These are phyloP conservation scores for Thaleichthys pacificus DNA, from an alignment of 2,797 vertebrate genomes.

Conservation along the genomic window DNA sequence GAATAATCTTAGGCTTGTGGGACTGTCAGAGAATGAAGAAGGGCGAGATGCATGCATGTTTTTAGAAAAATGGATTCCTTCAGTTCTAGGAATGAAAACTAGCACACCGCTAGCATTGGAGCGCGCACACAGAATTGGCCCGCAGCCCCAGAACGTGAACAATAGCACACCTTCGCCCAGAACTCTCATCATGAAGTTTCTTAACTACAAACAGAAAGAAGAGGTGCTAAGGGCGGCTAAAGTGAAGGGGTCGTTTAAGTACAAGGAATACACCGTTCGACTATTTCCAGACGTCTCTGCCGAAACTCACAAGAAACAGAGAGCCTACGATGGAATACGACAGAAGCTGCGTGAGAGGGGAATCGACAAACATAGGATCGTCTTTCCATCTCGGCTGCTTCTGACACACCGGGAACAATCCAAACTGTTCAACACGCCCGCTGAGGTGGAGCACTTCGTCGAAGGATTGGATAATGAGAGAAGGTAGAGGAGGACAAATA, in stretches of 20 bases:
- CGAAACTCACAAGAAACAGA: background rate
- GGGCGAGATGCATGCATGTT: background rate
- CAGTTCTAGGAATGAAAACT: background rate
- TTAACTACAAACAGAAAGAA: conserved; percentile 18
- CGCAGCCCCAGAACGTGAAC: background rate
- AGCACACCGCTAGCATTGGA: background rate
- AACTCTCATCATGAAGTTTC: conserved; percentile 17
- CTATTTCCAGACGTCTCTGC: background rate
- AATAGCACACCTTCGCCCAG: background rate
- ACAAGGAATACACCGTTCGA: background rate
- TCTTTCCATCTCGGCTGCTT: background rate
- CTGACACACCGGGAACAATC: background rate
- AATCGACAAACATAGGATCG: background rate
- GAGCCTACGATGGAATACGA: background rate
- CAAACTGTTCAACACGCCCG: no score
- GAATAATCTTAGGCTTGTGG: background rate
- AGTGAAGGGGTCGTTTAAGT: background rate
- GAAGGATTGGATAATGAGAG: conserved; percentile 8
- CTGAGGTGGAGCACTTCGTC: no score
- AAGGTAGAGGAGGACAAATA: background rate
- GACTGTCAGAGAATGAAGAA: background rate
- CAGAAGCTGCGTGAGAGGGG: background rate
- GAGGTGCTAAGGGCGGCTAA: no score
- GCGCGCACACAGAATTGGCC: background rate
- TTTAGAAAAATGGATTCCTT: background rate